These are phyloP conservation scores for Gastracanthus pulcherrimus DNA, from an alignment of 2,888 invertebrate species.

Conservation along the genomic window DNA sequence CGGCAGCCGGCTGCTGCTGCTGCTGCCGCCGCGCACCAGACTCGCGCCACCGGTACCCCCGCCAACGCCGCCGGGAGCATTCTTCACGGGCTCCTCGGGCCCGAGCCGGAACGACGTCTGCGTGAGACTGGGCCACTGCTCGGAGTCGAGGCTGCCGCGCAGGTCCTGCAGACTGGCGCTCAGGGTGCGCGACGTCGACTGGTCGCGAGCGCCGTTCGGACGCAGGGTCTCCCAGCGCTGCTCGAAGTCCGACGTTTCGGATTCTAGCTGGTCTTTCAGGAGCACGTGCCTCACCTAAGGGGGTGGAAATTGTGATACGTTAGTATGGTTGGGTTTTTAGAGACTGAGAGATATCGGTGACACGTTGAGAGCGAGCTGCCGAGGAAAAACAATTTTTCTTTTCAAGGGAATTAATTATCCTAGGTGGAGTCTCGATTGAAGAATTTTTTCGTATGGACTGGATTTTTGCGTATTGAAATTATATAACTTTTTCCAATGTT, in stretches of 20 bases:
- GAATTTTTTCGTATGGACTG: too few species aligned
- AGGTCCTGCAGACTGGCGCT: slow-evolving; percentile 80
- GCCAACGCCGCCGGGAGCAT: slow-evolving; percentile 63
- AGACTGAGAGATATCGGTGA: too few species aligned
- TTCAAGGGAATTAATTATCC: too few species aligned
- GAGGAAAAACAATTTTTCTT: too few species aligned
- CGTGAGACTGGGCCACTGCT: slow-evolving; percentile 69
- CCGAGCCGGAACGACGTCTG: slow-evolving; percentile 71
- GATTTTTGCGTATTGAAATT: too few species aligned
- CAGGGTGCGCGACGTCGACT: slow-evolving; percentile 69
- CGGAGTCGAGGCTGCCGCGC: slow-evolving; percentile 82
- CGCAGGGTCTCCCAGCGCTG: slow-evolving; percentile 86
- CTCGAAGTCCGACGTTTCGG: slow-evolving; percentile 82
- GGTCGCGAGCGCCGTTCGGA: slow-evolving; percentile 79
- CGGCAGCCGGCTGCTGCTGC: slow-evolving; percentile 41
- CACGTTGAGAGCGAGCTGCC: too few species aligned
- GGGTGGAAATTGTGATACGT: neutral
- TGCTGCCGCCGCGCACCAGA: slow-evolving; percentile 8
- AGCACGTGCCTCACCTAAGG: slow-evolving; percentile 64
- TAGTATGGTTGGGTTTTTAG: too few species aligned
- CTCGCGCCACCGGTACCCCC: too few species aligned
- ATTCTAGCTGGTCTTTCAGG: slow-evolving; percentile 67
- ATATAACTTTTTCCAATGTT: too few species aligned
- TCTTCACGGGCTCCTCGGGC: slow-evolving; percentile 71
- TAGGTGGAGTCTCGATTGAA: too few species aligned